phyloP scores from a whole-genome alignment of 2,113 vertebrate species.

The Macheiramphus alcinus region DNA sequence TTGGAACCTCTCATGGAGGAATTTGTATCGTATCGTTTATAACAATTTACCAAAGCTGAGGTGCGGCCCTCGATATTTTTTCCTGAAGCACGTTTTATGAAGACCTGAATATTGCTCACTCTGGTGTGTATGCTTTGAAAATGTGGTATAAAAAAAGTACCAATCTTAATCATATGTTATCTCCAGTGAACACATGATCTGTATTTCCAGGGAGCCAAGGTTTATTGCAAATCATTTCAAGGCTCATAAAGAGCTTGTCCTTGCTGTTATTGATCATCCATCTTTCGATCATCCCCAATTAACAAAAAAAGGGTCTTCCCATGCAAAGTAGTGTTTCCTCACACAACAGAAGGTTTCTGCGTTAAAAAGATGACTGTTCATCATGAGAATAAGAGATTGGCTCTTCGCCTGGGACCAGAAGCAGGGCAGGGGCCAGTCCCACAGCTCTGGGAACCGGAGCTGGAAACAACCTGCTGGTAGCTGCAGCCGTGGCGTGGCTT shows the following conservation, averaged over 20 bases:
- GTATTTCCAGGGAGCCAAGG: background rate
- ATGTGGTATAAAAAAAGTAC: background rate
- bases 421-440: background rate
- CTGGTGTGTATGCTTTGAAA: background rate
- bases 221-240: background rate
- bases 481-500: background rate
- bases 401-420: background rate
- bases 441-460: fast-evolving
- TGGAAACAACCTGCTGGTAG: background rate
- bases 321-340: background rate
- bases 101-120: background rate
- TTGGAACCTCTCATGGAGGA: background rate
- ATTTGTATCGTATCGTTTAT: fast-evolving
- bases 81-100: background rate
- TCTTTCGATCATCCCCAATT: background rate
- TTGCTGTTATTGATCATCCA: background rate
- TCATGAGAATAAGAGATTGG: background rate
- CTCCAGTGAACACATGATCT: background rate
- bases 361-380: background rate
- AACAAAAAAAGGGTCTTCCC: background rate
- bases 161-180: background rate
- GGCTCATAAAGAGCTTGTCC: background rate
- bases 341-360: background rate
- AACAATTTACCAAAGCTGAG: background rate
- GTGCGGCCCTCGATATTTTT: background rate